Percentiles rank a stretch among this genome's conserved stretches.
These are phyloP conservation scores for Caenorhabditis doughertyi DNA, from an alignment of 2,888 invertebrate genomes.

Conservation along the genomic window DNA sequence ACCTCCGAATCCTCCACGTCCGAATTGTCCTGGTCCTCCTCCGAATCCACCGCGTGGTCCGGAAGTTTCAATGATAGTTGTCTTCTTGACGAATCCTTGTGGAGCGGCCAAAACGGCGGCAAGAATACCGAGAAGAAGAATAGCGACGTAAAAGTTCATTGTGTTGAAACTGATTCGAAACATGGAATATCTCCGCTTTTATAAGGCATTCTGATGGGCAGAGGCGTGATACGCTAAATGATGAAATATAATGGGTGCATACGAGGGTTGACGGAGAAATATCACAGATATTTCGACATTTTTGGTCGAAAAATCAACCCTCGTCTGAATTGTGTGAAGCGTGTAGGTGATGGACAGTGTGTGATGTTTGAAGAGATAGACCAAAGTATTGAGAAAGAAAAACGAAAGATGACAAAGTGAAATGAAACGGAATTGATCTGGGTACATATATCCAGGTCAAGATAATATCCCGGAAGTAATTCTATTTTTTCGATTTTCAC, in stretches of 20 bases:
- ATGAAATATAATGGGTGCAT: slow-evolving; percentile 47
- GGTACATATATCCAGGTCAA: slow-evolving; percentile 23
- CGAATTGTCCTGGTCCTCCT: slow-evolving; percentile 55
- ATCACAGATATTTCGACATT: slow-evolving; percentile 37
- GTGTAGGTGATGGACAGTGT: slow-evolving; percentile 17
- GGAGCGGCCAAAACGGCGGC: slow-evolving; percentile 39
- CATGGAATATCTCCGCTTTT: slow-evolving; percentile 30
- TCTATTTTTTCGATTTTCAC: neutral
- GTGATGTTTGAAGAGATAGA: slow-evolving; percentile 42
- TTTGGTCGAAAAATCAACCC: slow-evolving; percentile 48
- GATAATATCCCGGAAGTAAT: slow-evolving; percentile 12
- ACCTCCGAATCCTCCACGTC: slow-evolving; percentile 50
- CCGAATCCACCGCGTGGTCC: slow-evolving; percentile 38
- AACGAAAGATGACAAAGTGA: slow-evolving; percentile 1
- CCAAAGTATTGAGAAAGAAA: slow-evolving; percentile 23
- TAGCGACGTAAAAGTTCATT: slow-evolving; percentile 52
- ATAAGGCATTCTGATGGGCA: slow-evolving; percentile 31
- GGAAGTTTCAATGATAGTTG: slow-evolving; percentile 51
- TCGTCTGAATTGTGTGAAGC: slow-evolving; percentile 10
- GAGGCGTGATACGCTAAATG: slow-evolving; percentile 51
- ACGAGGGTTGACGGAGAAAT: slow-evolving; percentile 22
- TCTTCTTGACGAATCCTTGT: slow-evolving; percentile 49
- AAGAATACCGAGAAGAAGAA: slow-evolving; percentile 44
- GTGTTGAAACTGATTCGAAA: slow-evolving; percentile 45
- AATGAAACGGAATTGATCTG: slow-evolving; percentile 27